Base-by-base conservation (phyloP, 1,140 invertebrate genomes). In the Homarus americanus region DNA sequence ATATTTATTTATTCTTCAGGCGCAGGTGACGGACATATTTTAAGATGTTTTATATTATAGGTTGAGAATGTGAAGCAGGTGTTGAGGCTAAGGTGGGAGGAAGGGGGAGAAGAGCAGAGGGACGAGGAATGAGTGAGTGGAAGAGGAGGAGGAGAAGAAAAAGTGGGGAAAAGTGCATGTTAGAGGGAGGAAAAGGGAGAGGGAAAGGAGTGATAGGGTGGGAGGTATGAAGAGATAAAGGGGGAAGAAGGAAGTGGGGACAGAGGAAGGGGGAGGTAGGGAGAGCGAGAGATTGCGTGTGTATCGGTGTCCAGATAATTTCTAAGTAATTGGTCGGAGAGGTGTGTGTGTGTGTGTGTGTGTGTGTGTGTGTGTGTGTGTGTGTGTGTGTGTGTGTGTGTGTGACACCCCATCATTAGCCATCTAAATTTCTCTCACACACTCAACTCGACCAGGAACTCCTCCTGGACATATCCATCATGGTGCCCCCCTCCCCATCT, bases 181-280 rank as follows among this genome's bases (percentile, higher is more conserved):
- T 32, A 78, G 75, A 78, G 75, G 40, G 75, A 78, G 75, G 40
- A 36, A 78, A 36, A 49, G 44, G 36, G 44, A 41, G 44, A 41
- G 44, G 38, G 58, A 63, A 20, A 63, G 58, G 20, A 20, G 58
- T 10, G 44, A 49, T 7, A 49, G 44, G 15, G 44, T 10, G 44
- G 15, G 44, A 49, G 44, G 15, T 7, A 49, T 7, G 1, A 15
- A 49, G 44, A 1, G 44, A 49, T 7, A 49, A 15, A 1, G 44
- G 15, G 44, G 15, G 44, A 49, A 49, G 41, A 49, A 36, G 38
- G 41, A 49, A 36, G 38, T 32, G 49, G 76, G 24, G 58, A 49
- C 32, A 53, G 53, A 53, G 53, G 34, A 20, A 63, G 63, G 12
- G 5, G n/a, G 7, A 32, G n/a, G n/a, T 32, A 24, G 24, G 58